These are phyloP conservation scores for Flabesymbios commensalis DNA, from an alignment of 2,888 invertebrate genomes.

Conservation along the genomic window DNA sequence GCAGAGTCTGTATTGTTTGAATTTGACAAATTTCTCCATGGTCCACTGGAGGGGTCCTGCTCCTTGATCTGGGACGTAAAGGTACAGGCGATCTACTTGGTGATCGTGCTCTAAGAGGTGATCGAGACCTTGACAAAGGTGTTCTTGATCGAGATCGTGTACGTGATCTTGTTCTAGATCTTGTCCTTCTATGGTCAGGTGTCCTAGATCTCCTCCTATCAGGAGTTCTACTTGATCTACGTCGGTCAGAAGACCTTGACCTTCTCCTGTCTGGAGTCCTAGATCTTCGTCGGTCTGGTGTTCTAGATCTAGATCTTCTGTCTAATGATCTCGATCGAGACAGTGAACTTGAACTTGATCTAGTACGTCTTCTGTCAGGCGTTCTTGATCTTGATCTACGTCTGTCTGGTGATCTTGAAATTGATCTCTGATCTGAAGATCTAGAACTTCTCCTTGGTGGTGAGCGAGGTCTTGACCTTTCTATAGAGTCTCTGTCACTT, in stretches of 20 bases:
- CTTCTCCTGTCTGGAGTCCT: conserved; percentile 7
- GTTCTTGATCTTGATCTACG: conserved; percentile 6
- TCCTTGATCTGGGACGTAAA: too few relatives aligned
- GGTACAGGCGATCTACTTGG: too few relatives aligned
- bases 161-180: background rate
- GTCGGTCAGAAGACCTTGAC: conserved; percentile 30
- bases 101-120: too few relatives aligned
- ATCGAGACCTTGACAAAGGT: conserved; percentile 16
- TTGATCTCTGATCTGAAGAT: background rate
- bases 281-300: background rate
- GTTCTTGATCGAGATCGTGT: conserved; percentile 24
- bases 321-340: background rate
- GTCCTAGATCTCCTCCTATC: background rate
- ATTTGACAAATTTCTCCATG: too few relatives aligned
- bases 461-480: too few relatives aligned
- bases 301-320: background rate
- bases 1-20: too few relatives aligned
- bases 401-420: background rate
- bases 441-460: background rate
- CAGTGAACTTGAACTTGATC: background rate
- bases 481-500: too few relatives aligned
- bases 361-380: background rate
- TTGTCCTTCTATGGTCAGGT: background rate
- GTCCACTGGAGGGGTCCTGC: too few relatives aligned
- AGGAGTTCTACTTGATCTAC: conserved; percentile 4